Evolutionary conservation across 2,113 vertebrate species (phyloP).

Genomic region (Notarius lentiginosus): DNA sequence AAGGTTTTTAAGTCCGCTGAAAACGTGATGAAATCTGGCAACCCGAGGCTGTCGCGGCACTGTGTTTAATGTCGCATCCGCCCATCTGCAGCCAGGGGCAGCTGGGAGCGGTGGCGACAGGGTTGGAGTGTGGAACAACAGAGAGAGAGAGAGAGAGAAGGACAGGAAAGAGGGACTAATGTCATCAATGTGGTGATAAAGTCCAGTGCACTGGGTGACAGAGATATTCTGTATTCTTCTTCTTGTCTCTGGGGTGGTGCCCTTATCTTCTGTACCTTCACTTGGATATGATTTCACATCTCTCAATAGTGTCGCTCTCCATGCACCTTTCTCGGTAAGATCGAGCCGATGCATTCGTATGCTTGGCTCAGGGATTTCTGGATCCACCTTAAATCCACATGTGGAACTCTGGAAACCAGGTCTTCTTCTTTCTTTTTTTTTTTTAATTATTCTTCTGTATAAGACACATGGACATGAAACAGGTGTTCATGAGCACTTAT

Average conservation of each 20-base stretch:
- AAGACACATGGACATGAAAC: not conserved
- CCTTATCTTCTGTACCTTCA: not conserved
- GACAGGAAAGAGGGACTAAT: conserved; percentile 10
- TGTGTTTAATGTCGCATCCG: conserved; percentile 49
- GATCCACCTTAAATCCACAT: not conserved
- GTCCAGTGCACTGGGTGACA: not conserved
- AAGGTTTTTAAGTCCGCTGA: no score
- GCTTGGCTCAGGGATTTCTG: not conserved
- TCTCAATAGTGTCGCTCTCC: not conserved
- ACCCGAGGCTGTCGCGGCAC: conserved; percentile 10
- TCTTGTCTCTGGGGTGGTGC: not conserved
- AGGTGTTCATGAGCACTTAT: not conserved
- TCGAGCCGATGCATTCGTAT: no score
- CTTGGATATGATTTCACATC: not conserved
- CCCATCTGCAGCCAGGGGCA: conserved; percentile 44
- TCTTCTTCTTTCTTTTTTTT: not conserved
- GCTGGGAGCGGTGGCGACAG: conserved; percentile 14
- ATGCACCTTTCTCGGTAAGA: not conserved
- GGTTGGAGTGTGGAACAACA: conserved; percentile 20
- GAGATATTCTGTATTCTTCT: not conserved
- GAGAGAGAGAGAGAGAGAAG: not conserved
- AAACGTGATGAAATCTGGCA: conserved; percentile 49
- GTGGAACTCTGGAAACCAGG: not conserved
- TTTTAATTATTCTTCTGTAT: not conserved
- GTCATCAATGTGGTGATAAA: not conserved